Percentiles rank a stretch among this genome's conserved stretches.
These are phyloP conservation scores for Amphiprion clarkii DNA, from an alignment of 2,797 vertebrate genomes.

Conservation along the genomic window DNA sequence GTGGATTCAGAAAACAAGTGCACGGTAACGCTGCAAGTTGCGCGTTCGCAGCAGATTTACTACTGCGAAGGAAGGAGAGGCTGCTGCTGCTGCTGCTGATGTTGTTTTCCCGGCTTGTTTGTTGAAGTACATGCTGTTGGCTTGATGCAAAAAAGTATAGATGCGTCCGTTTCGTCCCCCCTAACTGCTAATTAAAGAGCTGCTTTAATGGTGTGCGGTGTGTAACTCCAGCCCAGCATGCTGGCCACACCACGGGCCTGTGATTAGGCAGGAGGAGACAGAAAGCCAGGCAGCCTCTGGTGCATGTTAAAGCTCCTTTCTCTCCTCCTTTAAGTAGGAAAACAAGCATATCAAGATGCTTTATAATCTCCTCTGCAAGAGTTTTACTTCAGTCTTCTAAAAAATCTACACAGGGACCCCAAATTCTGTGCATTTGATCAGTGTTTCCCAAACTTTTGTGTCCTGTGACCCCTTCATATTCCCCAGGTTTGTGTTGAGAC, in stretches of 20 bases:
- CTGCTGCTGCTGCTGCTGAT: constrained; percentile 12
- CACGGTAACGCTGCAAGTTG: constrained; percentile 51
- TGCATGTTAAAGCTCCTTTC: background rate
- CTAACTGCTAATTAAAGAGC: constrained; percentile 58
- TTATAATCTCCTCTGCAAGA: background rate
- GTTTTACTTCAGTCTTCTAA: background rate
- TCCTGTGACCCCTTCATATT: background rate
- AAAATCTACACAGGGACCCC: background rate
- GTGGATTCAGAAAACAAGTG: constrained; percentile 42
- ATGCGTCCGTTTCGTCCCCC: background rate
- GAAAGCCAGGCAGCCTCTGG: background rate
- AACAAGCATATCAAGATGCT: background rate
- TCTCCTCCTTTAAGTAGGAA: background rate
- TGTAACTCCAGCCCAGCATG: constrained; percentile 47
- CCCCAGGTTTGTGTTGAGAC: background rate
- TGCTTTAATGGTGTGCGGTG: constrained; percentile 39
- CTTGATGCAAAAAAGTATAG: constrained; percentile 28
- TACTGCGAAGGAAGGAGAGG: background rate
- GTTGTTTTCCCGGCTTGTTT: constrained; percentile 15
- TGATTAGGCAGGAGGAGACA: constrained; percentile 5
- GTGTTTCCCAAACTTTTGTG: background rate
- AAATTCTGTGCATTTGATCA: background rate
- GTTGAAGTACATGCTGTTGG: constrained; percentile 34
- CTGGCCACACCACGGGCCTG: constrained; percentile 34
- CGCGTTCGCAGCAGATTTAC: constrained; percentile 34